These are phyloP conservation scores for Lepilemur septentrionalis DNA, from an alignment of 2,797 vertebrate species.

Conservation along the genomic window DNA sequence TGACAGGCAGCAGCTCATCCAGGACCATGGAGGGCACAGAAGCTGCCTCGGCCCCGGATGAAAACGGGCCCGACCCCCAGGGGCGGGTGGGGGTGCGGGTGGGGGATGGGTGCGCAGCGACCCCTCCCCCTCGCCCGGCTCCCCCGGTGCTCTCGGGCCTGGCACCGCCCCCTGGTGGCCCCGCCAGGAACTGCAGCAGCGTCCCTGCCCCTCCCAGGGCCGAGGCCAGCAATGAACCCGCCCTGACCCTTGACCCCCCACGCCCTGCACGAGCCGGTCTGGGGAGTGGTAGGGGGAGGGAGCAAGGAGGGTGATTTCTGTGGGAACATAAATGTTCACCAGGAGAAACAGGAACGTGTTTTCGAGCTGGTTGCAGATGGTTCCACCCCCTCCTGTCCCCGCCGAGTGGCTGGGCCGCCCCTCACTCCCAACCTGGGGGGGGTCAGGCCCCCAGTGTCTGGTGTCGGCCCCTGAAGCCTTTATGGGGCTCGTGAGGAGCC, in stretches of 20 bases:
- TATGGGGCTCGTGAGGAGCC: neutral
- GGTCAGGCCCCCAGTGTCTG: neutral
- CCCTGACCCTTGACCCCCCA: no score
- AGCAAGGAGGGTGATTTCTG: no score
- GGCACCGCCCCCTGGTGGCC: neutral
- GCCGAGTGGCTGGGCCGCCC: neutral
- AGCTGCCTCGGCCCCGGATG: neutral
- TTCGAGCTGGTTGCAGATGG: neutral
- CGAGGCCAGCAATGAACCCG: neutral
- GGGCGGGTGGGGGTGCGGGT: neutral
- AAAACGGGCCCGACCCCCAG: neutral
- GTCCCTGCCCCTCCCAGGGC: neutral
- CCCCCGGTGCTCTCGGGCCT: no score
- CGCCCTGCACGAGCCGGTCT: neutral
- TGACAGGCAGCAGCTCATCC: neutral
- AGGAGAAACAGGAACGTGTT: neutral
- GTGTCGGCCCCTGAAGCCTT: neutral
- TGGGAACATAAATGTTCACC: neutral
- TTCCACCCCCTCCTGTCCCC: neutral
- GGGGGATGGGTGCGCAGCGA: no score
- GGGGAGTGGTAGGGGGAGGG: accelerated
- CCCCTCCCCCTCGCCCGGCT: neutral
- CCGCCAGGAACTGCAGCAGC: neutral
- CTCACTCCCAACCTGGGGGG: no score
- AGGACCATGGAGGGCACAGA: neutral